Evolutionary conservation across 2,888 invertebrate species (phyloP).

Genomic region (Papilio protenor): DNA sequence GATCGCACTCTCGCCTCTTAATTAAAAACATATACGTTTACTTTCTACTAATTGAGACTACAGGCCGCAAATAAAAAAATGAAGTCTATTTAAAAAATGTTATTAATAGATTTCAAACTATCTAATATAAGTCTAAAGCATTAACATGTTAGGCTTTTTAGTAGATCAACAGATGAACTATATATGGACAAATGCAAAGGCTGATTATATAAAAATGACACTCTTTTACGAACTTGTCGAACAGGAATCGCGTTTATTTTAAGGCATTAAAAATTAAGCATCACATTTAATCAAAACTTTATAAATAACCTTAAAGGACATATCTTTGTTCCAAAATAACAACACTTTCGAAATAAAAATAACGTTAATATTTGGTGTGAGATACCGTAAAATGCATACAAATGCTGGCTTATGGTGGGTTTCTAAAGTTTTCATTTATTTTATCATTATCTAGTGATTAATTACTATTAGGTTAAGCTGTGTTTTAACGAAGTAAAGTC

Average conservation of each 20-base stretch:
- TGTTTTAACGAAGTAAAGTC: no score
- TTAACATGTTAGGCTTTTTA: no score
- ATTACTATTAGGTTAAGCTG: no score
- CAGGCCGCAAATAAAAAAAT: conserved; percentile 45
- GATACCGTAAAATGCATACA: conserved; percentile 5
- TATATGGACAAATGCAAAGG: background rate
- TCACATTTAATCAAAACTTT: background rate
- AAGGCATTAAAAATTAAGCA: background rate
- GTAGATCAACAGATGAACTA: background rate
- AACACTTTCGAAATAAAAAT: background rate
- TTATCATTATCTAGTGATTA: no score
- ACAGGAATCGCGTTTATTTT: background rate
- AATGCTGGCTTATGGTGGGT: no score
- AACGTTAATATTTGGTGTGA: background rate
- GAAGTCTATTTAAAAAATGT: background rate
- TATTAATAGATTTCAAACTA: background rate
- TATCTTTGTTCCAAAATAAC: no score
- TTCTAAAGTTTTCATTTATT: no score
- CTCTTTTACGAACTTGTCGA: conserved; percentile 1
- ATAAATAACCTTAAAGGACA: background rate
- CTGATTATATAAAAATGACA: no score
- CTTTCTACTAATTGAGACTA: conserved; percentile 67
- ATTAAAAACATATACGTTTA: conserved; percentile 62
- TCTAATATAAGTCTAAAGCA: no score
- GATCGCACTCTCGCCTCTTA: conserved; percentile 57